Evolutionary conservation across 2,888 invertebrate species (phyloP).

Genomic region (Caenorhabditis sp.): DNA sequence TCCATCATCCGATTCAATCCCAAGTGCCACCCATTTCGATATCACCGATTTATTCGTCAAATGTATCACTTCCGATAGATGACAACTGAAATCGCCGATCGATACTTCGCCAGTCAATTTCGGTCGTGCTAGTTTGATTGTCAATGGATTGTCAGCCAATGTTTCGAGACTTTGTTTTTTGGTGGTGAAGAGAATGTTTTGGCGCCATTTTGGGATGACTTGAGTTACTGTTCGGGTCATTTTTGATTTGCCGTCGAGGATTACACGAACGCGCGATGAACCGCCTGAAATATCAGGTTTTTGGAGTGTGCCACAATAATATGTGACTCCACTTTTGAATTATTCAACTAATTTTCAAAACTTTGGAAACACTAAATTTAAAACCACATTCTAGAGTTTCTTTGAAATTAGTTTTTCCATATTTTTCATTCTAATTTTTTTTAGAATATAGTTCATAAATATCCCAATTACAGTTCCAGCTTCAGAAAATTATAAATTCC

Average conservation of each 20-base stretch:
- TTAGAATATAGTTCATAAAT: too few relatives aligned
- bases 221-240: slow-evolving; percentile 52
- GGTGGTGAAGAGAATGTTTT: slow-evolving; percentile 32
- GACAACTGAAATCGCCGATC: slow-evolving; percentile 31
- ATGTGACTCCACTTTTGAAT: too few relatives aligned
- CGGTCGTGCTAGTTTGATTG: slow-evolving; percentile 36
- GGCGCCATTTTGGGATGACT: slow-evolving; percentile 49
- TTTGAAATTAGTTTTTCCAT: too few relatives aligned
- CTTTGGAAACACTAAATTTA: too few relatives aligned
- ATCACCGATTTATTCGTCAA: slow-evolving; percentile 35
- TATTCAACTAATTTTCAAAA: too few relatives aligned
- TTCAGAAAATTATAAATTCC: too few relatives aligned
- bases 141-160: slow-evolving; percentile 41
- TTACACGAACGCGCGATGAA: slow-evolving; percentile 34
- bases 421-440: too few relatives aligned
- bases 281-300: slow-evolving; percentile 25
- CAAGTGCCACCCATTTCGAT: slow-evolving; percentile 62
- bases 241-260: slow-evolving; percentile 41
- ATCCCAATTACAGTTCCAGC: too few relatives aligned
- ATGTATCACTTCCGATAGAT: slow-evolving; percentile 44
- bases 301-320: too few relatives aligned
- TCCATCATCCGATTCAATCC: slow-evolving; percentile 17
- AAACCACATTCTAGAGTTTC: too few relatives aligned
- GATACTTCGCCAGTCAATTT: slow-evolving; percentile 15
- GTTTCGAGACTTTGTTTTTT: slow-evolving; percentile 38